Evolutionary conservation across 2,888 invertebrate genomes (phyloP).

Genomic region (Blera fallax): DNA sequence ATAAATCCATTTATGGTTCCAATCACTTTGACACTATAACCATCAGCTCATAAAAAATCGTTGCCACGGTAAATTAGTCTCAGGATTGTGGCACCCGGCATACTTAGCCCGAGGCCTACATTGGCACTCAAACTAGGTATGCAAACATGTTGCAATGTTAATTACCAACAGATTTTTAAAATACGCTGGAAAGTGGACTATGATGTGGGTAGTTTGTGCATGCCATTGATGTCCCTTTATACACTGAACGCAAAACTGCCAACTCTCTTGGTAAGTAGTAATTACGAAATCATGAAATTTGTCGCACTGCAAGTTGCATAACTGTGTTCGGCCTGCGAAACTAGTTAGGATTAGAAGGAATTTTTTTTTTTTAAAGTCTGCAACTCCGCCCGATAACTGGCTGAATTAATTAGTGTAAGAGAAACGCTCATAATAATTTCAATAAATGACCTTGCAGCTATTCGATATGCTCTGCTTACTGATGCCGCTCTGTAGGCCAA

Average conservation of each 20-base stretch:
- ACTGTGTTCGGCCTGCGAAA: not conserved
- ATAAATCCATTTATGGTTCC: not conserved
- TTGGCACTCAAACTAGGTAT: not conserved
- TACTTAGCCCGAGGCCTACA: not conserved
- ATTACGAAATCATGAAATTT: not conserved
- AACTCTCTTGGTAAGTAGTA: not conserved
- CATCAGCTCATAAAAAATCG: not conserved
- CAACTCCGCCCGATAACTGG: not conserved
- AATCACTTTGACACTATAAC: not conserved
- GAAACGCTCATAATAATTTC: conserved; percentile 8
- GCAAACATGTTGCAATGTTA: not conserved
- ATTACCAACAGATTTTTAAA: not conserved
- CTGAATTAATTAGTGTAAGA: not conserved
- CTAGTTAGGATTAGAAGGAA: conserved; percentile 8
- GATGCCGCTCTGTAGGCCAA: not conserved
- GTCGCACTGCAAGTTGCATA: not conserved
- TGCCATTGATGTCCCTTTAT: not conserved
- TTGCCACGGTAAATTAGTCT: not conserved
- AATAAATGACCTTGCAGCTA: conserved; percentile 26
- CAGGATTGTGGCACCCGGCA: not conserved
- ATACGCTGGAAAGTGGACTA: not conserved
- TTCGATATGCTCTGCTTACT: conserved; percentile 51
- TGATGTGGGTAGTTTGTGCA: not conserved
- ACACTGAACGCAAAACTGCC: not conserved
- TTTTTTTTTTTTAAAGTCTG: not conserved